Evolutionary conservation across 2,888 invertebrate genomes (phyloP).

Genomic region (Lordiphosa andalusiaca): DNA sequence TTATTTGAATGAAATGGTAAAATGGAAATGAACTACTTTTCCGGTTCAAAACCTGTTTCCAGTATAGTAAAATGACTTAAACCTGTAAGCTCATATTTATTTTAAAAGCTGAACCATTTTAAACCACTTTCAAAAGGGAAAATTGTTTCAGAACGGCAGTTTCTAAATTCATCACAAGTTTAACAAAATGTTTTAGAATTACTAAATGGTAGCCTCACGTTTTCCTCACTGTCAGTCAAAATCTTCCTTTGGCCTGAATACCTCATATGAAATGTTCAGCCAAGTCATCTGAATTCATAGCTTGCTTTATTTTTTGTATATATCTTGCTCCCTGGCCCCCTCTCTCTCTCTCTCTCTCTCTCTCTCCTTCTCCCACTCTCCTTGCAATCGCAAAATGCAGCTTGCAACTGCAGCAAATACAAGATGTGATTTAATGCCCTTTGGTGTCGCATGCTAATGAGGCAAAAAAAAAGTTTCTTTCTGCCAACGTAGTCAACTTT

Average conservation of each 20-base stretch:
- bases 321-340: constrained; percentile 11
- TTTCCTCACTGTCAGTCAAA: too few species aligned
- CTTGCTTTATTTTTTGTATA: constrained; percentile 30
- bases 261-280: constrained; percentile 45
- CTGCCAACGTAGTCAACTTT: constrained; percentile 36
- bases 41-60: too few species aligned
- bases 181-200: too few species aligned
- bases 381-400: constrained; percentile 26
- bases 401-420: constrained; percentile 53
- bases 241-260: constrained; percentile 13
- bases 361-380: constrained; percentile 10
- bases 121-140: too few species aligned
- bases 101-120: too few species aligned
- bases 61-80: too few species aligned
- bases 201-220: too few species aligned
- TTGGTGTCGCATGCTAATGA: constrained; percentile 72
- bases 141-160: too few species aligned
- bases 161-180: too few species aligned
- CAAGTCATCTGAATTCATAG: constrained; percentile 65
- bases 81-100: too few species aligned
- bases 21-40: too few species aligned
- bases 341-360: constrained; percentile 11
- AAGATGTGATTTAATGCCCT: constrained; percentile 71
- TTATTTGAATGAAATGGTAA: too few species aligned
- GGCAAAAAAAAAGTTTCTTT: constrained; percentile 46